phyloP scores from a whole-genome alignment of 2,113 vertebrate species.

The Dolichallabes microphthalmus region DNA sequence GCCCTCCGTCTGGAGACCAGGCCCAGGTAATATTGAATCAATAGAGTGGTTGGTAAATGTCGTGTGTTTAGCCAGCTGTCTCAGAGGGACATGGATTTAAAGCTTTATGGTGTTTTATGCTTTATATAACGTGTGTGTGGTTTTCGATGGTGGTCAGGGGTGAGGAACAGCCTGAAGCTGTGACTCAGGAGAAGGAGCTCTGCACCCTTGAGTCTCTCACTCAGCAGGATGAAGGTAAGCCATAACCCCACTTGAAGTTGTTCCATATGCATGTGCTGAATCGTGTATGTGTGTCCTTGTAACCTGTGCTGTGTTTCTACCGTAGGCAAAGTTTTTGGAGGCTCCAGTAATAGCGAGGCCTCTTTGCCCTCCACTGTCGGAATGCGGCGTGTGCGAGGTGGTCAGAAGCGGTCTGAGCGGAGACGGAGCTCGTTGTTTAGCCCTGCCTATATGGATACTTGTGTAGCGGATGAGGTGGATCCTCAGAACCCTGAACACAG shows the following conservation, averaged over 20 bases:
- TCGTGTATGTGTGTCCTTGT: neutral
- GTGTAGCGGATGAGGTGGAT: neutral
- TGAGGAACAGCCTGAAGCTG: neutral
- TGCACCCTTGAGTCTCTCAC: neutral
- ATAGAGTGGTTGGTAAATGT: neutral
- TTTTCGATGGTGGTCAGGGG: neutral
- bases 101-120: no score
- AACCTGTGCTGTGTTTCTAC: neutral
- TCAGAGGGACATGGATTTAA: neutral
- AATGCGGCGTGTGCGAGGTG: constrained; percentile 56
- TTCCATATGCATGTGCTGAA: no score
- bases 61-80: neutral
- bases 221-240: neutral
- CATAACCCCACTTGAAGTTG: no score
- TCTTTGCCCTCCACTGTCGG: constrained; percentile 61
- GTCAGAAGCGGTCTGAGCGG: constrained; percentile 58
- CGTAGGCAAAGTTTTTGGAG: neutral
- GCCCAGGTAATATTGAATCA: neutral
- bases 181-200: neutral
- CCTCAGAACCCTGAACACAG: constrained; percentile 37
- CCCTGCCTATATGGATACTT: neutral
- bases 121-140: neutral
- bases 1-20: neutral
- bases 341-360: neutral
- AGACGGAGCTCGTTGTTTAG: constrained; percentile 28